A percentile compares a stretch with the other conserved stretches of the same genome.
Conservation (phyloP, 2,797 vertebrate genomes). For the Eospalax fontanierii region DNA sequence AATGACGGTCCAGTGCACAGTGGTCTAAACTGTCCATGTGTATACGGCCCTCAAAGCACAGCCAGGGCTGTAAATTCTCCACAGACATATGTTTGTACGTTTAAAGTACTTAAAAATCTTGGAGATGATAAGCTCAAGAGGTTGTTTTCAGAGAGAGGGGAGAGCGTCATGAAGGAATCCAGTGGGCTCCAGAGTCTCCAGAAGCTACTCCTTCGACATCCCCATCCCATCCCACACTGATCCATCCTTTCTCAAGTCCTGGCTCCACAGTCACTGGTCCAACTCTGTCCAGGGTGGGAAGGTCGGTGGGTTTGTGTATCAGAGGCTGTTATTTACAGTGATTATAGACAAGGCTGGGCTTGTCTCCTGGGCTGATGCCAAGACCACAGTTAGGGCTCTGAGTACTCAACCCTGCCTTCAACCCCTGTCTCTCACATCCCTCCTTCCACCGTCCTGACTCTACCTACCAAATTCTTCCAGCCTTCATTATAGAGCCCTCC, state of each 20-base stretch:
- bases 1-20: rapidly evolving
- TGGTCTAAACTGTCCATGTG: background rate
- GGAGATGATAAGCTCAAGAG: background rate
- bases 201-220: background rate
- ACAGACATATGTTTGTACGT: background rate
- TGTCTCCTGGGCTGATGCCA: background rate
- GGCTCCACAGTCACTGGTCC: background rate
- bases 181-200: background rate
- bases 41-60: background rate
- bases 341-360: background rate
- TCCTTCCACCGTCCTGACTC: background rate
- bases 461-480: background rate
- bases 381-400: background rate
- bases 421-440: no score
- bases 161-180: background rate
- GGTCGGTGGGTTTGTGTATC: background rate
- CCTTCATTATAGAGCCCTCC: background rate
- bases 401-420: background rate
- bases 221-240: rapidly evolving
- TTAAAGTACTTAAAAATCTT: background rate
- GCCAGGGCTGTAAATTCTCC: background rate
- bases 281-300: no score
- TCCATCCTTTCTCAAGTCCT: background rate
- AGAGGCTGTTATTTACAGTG: background rate
- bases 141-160: background rate